A percentile compares a stretch with the other conserved stretches of the same genome.
Evolutionary conservation across 2,797 vertebrate genomes (phyloP).

Genomic region (Lindbergichthys nudifrons): DNA sequence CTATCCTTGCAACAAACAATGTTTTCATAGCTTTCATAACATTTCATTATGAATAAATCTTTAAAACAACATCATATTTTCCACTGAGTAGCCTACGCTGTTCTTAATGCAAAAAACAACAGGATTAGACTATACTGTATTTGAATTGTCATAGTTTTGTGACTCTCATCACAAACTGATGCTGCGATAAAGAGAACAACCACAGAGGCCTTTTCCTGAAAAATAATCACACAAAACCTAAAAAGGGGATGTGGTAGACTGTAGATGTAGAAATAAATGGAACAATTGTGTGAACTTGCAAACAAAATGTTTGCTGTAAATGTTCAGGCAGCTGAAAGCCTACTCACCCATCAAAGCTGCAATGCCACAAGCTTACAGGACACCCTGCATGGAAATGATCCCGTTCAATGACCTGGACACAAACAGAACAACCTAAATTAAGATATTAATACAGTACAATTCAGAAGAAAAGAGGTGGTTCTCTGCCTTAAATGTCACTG

Average conservation of each 20-base stretch:
- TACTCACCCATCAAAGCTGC: background rate
- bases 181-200: background rate
- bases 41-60: constrained; percentile 17
- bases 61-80: background rate
- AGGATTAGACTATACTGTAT: background rate
- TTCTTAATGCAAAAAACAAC: background rate
- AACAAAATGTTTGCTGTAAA: background rate
- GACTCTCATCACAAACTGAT: background rate
- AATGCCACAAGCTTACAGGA: too few species aligned
- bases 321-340: background rate
- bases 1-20: constrained; percentile 17
- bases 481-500: background rate
- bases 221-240: background rate
- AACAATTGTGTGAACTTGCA: background rate
- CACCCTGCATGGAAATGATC: too few species aligned
- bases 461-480: background rate
- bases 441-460: background rate
- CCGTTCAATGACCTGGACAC: too few species aligned
- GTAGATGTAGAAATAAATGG: background rate
- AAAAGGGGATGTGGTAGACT: background rate
- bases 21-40: background rate
- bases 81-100: background rate
- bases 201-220: background rate
- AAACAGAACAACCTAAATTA: too few species aligned
- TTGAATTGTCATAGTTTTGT: background rate